phyloP scores from a whole-genome alignment of 2,113 vertebrate genomes.

The Tautogolabrus adspersus region DNA sequence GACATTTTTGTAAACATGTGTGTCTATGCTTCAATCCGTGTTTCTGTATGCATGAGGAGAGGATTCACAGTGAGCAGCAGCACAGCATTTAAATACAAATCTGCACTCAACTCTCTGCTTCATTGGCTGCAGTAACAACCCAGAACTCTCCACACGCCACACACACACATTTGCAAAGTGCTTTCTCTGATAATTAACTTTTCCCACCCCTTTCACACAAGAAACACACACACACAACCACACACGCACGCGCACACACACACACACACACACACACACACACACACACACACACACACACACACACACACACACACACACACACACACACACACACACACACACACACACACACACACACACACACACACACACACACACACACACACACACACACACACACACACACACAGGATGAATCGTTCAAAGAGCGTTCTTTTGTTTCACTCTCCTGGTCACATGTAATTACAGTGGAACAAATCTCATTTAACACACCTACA shows the following conservation, averaged over 20 bases:
- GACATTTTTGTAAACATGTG: conserved; percentile 13
- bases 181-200: conserved; percentile 60
- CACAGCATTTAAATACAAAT: conserved; percentile 54
- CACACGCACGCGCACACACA: not conserved
- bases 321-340: not conserved
- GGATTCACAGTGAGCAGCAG: conserved; percentile 1
- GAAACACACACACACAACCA: conserved; percentile 15
- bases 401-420: conserved; percentile 30
- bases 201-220: not conserved
- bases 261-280: conserved; percentile 8
- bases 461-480: conserved; percentile 46
- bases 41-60: conserved; percentile 18
- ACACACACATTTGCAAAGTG: conserved; percentile 28
- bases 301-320: conserved; percentile 1
- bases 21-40: conserved; percentile 13
- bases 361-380: conserved; percentile 26
- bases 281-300: conserved; percentile 3
- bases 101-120: conserved; percentile 45
- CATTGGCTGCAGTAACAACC: conserved; percentile 47
- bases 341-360: conserved; percentile 19
- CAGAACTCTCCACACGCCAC: conserved; percentile 4
- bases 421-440: conserved; percentile 30
- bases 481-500: conserved; percentile 20
- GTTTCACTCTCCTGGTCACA: conserved; percentile 47
- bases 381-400: conserved; percentile 3